Evolutionary conservation across 30 jellyfish, hydroid and myxozoan genomes (phyloP).

Genomic region (Sanderia malayensis): DNA sequence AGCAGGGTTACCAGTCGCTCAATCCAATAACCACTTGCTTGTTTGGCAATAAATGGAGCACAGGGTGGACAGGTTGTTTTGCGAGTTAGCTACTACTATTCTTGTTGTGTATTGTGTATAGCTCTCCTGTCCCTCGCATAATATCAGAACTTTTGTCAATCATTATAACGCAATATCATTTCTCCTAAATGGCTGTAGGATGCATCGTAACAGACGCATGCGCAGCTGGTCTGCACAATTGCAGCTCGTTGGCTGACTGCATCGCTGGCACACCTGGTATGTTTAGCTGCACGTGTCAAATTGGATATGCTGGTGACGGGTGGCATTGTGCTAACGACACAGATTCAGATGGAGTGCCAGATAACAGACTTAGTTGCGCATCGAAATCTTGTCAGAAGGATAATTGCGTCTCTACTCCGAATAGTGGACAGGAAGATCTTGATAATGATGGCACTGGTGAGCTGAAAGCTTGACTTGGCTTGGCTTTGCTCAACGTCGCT

Average conservation of each 20-base stretch:
- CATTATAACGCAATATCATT: no score
- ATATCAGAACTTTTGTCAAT: no score
- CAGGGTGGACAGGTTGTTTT: constrained; percentile 45
- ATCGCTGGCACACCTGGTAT: constrained; percentile 4
- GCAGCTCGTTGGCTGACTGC: constrained; percentile 50
- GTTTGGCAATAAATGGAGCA: constrained; percentile 34
- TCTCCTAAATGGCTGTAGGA: no score
- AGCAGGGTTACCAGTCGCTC: constrained; percentile 7
- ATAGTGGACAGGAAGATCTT: constrained; percentile 70
- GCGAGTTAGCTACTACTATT: no score
- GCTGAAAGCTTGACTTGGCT: no score
- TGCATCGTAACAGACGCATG: constrained; percentile 41
- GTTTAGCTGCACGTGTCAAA: constrained; percentile 26
- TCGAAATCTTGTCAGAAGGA: constrained; percentile 34
- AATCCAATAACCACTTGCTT: constrained; percentile 27
- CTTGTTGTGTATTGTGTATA: no score
- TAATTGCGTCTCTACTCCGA: constrained; percentile 50
- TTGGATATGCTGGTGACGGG: constrained; percentile 60
- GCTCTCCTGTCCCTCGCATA: no score
- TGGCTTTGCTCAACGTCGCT: no score
- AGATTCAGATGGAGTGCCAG: constrained; percentile 68
- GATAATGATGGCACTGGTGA: constrained; percentile 54
- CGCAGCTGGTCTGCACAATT: constrained; percentile 20
- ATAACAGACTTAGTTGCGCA: constrained; percentile 18
- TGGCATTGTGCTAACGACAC: constrained; percentile 36